Conservation (phyloP, 2,113 vertebrate species). For the Labeo rohita region DNA sequence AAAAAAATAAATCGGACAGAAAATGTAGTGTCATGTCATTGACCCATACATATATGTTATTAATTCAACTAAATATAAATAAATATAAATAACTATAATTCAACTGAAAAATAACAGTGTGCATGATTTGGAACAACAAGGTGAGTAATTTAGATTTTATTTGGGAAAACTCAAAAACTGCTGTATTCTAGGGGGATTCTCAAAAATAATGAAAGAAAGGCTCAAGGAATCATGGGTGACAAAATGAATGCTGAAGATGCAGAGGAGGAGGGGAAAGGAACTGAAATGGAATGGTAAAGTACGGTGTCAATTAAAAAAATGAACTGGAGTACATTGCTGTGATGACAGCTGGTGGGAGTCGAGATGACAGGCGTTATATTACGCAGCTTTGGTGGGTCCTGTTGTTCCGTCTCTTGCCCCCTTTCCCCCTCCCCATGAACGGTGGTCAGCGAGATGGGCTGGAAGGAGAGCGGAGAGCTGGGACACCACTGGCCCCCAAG, state of each 20-base stretch:
- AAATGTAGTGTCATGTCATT: too few species aligned
- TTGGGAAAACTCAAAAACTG: background rate
- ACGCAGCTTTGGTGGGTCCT: constrained; percentile 79
- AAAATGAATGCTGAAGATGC: background rate
- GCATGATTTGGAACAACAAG: background rate
- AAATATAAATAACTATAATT: too few species aligned
- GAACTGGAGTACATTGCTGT: constrained; percentile 77
- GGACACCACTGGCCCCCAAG: constrained; percentile 21
- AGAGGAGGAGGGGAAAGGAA: constrained; percentile 68
- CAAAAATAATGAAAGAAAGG: background rate
- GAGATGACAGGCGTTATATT: constrained; percentile 88
- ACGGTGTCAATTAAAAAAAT: constrained; percentile 99
- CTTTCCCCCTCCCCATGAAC: constrained; percentile 15
- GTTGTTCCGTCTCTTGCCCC: constrained; percentile 53
- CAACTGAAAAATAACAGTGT: too few species aligned
- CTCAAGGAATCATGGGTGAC: constrained; percentile 10
- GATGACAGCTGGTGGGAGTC: constrained; percentile 90
- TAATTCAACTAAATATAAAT: too few species aligned
- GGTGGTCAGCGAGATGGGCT: constrained; percentile 53
- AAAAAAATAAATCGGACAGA: too few species aligned
- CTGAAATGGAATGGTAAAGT: constrained; percentile 77
- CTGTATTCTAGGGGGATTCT: background rate
- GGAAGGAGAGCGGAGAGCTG: background rate
- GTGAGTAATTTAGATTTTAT: background rate
- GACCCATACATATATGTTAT: too few species aligned